Percentiles rank a stretch among this genome's conserved stretches.
phyloP scores from a whole-genome alignment of 2,113 vertebrate species.

The Stegostoma tigrinum region DNA sequence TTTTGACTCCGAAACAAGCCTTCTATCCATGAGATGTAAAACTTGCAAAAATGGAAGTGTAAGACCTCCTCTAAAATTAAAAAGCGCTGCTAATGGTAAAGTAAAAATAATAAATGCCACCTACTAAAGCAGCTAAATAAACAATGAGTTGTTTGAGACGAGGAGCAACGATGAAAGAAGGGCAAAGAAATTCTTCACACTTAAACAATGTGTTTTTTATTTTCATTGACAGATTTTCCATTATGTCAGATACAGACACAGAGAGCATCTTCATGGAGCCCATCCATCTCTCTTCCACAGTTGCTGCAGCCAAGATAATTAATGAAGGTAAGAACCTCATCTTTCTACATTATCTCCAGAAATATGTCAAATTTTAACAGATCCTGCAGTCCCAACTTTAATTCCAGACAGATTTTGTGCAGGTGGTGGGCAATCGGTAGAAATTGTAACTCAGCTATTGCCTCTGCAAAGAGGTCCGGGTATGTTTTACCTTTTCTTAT shows the following conservation, averaged over 20 bases:
- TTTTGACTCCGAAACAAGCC: not conserved
- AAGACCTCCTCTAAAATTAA: not conserved
- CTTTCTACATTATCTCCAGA: not conserved
- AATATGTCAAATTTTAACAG: not conserved
- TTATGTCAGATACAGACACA: constrained; percentile 74
- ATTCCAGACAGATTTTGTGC: not conserved
- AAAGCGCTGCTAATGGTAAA: not conserved
- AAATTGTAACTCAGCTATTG: not conserved
- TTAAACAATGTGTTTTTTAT: not conserved
- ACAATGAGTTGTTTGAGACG: not conserved
- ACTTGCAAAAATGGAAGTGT: not conserved
- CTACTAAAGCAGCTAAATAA: not conserved
- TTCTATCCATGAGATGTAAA: not conserved
- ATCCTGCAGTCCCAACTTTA: not conserved
- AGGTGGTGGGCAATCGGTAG: not conserved
- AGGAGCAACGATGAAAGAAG: not conserved
- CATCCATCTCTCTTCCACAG: constrained; percentile 82
- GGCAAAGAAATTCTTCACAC: not conserved
- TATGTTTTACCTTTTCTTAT: not conserved
- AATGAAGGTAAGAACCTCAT: constrained; percentile 68
- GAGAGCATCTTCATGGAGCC: constrained; percentile 97
- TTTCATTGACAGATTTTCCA: constrained; percentile 62
- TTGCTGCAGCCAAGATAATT: constrained; percentile 89
- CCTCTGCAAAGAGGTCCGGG: not conserved
- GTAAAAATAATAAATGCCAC: not conserved